These are phyloP conservation scores for Gryllus longicercus DNA, from an alignment of 2,888 invertebrate genomes.

Conservation along the genomic window DNA sequence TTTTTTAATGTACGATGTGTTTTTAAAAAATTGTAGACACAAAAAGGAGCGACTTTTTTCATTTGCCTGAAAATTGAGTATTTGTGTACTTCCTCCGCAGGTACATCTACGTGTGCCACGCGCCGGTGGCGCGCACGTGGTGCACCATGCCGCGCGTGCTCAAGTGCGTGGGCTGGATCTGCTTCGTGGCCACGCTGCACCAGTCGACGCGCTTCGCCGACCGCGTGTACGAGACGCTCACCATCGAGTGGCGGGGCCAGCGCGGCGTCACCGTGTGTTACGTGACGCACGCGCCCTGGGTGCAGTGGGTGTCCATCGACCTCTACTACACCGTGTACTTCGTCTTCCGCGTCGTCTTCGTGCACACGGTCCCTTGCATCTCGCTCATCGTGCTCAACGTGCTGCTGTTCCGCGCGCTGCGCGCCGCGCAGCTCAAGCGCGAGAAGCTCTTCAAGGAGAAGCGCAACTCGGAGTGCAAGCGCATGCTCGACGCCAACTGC, in stretches of 20 bases:
- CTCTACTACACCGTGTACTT: slow-evolving; percentile 79
- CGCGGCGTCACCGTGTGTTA: slow-evolving; percentile 55
- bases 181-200: slow-evolving; percentile 72
- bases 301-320: slow-evolving; percentile 64
- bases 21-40: no score
- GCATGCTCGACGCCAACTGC: slow-evolving; percentile 74
- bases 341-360: slow-evolving; percentile 83
- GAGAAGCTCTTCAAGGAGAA: slow-evolving; percentile 65
- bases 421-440: slow-evolving; percentile 74
- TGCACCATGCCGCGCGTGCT: slow-evolving; percentile 70
- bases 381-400: slow-evolving; percentile 85
- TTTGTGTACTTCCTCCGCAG: slow-evolving; percentile 38
- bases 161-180: slow-evolving; percentile 75
- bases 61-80: no score
- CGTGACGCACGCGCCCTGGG: slow-evolving; percentile 66
- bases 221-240: slow-evolving; percentile 56
- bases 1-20: no score
- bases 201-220: slow-evolving; percentile 83
- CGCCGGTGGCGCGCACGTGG: slow-evolving; percentile 77
- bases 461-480: slow-evolving; percentile 73
- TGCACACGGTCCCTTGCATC: slow-evolving; percentile 87
- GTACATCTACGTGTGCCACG: slow-evolving; percentile 93
- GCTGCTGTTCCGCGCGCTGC: slow-evolving; percentile 79
- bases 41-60: no score
- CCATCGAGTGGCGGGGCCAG: slow-evolving; percentile 67